Percentiles rank a stretch among this genome's conserved stretches.
Conservation (phyloP, 2,797 vertebrate species). For the Poecilia picta region DNA sequence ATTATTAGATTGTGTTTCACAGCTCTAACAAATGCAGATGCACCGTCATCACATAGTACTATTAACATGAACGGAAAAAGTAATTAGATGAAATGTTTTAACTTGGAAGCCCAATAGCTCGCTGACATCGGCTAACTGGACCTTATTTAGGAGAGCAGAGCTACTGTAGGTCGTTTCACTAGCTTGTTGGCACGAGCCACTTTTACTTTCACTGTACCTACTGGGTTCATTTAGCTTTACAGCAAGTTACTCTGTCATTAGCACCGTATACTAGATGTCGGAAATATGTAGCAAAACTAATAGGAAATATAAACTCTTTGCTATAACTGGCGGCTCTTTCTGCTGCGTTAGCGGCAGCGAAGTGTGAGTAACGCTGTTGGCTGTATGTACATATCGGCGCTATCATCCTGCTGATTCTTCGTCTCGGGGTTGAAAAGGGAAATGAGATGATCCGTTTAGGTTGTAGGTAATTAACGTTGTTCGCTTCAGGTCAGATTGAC, state of each 20-base stretch:
- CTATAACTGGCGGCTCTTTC: neutral
- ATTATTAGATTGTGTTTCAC: constrained; percentile 31
- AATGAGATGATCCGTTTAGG: neutral
- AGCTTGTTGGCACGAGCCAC: constrained; percentile 36
- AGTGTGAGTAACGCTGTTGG: neutral
- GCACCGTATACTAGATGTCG: neutral
- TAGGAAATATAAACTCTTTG: neutral
- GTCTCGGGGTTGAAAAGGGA: neutral
- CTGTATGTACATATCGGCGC: neutral
- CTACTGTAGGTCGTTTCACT: constrained; percentile 40
- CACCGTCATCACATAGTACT: neutral
- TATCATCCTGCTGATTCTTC: neutral
- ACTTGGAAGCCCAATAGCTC: neutral
- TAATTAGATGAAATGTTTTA: neutral
- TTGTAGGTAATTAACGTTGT: neutral
- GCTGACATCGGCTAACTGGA: constrained; percentile 6
- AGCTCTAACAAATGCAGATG: neutral
- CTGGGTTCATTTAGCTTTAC: neutral
- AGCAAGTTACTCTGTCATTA: neutral
- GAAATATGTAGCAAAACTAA: neutral
- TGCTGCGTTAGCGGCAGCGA: neutral
- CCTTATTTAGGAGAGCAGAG: constrained; percentile 29
- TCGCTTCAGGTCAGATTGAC: neutral
- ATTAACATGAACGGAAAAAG: neutral
- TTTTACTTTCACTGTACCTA: constrained; percentile 14